Evolutionary conservation across 2,113 vertebrate genomes (phyloP).

Genomic region (Lasiurus borealis): DNA sequence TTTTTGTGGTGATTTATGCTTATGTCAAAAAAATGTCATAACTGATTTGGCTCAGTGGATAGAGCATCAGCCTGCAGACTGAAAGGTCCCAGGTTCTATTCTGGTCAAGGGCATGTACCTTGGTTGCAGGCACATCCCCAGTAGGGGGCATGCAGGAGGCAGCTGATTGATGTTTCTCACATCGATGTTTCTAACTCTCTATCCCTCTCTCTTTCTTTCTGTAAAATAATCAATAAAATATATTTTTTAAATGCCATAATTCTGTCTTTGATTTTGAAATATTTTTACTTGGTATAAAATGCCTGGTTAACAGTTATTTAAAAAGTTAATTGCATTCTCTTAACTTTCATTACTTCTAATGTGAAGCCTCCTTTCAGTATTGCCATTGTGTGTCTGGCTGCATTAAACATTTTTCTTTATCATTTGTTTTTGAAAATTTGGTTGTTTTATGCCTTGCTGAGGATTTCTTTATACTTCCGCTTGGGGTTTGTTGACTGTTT

Average conservation of each 20-base stretch:
- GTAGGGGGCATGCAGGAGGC: too few species aligned
- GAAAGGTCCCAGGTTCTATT: too few species aligned
- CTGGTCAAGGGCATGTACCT: too few species aligned
- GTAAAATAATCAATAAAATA: too few species aligned
- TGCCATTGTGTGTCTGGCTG: not conserved
- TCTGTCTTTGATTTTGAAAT: constrained; percentile 22
- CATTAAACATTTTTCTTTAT: not conserved
- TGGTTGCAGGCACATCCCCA: too few species aligned
- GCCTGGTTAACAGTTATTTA: not conserved
- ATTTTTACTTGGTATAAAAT: not conserved
- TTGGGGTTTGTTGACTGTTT: not conserved
- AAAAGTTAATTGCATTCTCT: not conserved
- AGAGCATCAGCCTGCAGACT: too few species aligned
- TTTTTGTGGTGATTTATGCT: not conserved
- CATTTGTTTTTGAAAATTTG: not conserved
- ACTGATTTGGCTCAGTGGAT: too few species aligned
- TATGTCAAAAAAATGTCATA: not conserved
- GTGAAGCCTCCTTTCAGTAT: not conserved
- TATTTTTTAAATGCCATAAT: not conserved
- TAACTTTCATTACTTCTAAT: not conserved
- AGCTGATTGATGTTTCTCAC: too few species aligned
- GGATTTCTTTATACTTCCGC: constrained; percentile 24
- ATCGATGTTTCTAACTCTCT: too few species aligned
- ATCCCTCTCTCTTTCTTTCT: too few species aligned
- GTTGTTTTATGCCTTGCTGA: not conserved